These are phyloP conservation scores for Argynnis bischoffii DNA, from an alignment of 2,888 invertebrate species.

Conservation along the genomic window DNA sequence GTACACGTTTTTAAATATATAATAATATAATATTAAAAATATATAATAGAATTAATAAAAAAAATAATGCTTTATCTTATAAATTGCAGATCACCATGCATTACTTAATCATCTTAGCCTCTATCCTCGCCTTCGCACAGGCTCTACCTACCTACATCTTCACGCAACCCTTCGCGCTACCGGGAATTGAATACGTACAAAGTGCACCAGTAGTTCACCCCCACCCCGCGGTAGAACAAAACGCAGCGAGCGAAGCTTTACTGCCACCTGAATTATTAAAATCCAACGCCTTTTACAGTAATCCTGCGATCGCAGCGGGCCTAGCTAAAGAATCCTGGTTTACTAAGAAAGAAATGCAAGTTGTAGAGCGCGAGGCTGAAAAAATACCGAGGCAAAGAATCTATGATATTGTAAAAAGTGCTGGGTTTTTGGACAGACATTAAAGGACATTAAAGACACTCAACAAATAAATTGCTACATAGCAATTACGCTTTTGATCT, in stretches of 20 bases:
- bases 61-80: neutral
- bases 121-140: constrained; percentile 66
- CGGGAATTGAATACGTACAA: constrained; percentile 77
- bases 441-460: constrained; percentile 37
- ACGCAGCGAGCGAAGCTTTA: constrained; percentile 87
- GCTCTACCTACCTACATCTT: constrained; percentile 76
- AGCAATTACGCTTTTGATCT: neutral
- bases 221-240: constrained; percentile 88
- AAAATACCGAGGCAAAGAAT: constrained; percentile 90
- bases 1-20: no score
- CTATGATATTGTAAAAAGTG: constrained; percentile 87
- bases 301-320: constrained; percentile 87
- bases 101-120: constrained; percentile 55
- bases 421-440: constrained; percentile 83
- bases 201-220: constrained; percentile 65
- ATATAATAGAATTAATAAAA: neutral
- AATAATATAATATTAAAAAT: no score
- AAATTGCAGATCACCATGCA: constrained; percentile 53
- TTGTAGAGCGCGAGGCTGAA: constrained; percentile 89
- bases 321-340: constrained; percentile 91
- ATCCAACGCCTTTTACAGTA: constrained; percentile 87
- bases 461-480: neutral
- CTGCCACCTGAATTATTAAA: constrained; percentile 87
- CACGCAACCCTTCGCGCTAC: constrained; percentile 68
- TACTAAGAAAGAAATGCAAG: constrained; percentile 89